Evolutionary conservation across 1,140 invertebrate species (phyloP), one percentile per base, ranked within the genome.

Genomic region (Neodiprion fabricii): DNA sequence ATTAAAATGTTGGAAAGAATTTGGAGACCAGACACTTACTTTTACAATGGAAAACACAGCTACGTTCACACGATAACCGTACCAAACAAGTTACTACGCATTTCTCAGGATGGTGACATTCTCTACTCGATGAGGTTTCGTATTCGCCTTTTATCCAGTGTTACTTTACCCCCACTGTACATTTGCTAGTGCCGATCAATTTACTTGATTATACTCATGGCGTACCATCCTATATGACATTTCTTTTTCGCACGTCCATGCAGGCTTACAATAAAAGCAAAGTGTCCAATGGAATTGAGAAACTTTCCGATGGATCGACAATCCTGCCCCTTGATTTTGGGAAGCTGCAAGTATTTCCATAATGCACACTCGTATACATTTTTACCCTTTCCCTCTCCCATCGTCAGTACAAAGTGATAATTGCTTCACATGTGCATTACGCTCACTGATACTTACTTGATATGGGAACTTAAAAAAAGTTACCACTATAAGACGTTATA

Each of bases 241-340:
- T 21, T 67, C 17, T 40, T 61, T 61, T 14, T 17, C n/a, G 48
- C 68, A 12, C 10, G 47, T 72, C 79, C 81, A 83, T 90, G 79
- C 85, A 98, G 98, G 85, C 88, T 99, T 81, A 99, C 98, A 11
- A 97, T 99, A 74, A 97, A 98, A 88, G 97, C 98, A 1, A 97
- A 95, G 77, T 99, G 98, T 89, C 97, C 97, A 7, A 99, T 99
- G 98, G 95, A 98, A 82, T 89, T 99, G 49, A 92, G 95, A 79
- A 96, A 97, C 83, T 99, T 99, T 89, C 98, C 98, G 5, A 98
- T 99, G 96, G 98, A 99, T 89, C 91, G 93, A 28, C 97, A 96
- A 84, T 95, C 93, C 0, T 99, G 97, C 85, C 97, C 97, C 12
- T 90, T 99, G 10, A 93, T 96, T 79, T 90, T 99, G 66, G 97